Evolutionary conservation across 30 jellyfish, hydroid and myxozoan genomes (phyloP), one percentile per base, ranked within the genome.

Genomic region (Pelagia noctiluca): DNA sequence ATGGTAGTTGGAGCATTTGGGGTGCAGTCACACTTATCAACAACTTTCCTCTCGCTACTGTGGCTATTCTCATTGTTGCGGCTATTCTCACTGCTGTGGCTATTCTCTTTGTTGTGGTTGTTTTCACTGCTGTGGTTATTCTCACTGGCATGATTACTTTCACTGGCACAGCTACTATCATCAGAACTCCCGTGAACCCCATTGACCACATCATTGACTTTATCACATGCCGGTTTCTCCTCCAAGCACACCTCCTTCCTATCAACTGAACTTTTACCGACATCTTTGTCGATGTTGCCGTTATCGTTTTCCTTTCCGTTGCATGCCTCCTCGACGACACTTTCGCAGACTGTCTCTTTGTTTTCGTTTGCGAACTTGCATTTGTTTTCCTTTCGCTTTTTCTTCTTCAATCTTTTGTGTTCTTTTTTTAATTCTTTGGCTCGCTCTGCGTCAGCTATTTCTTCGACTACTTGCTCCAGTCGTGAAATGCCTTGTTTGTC

Each of bases 391-490:
- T 92, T 92, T 35, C 98, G 42, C 69, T 87, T 92, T 62, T 92
- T 92, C 91, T 82, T 92, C 49, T 92, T 92, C 91, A 92, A 50
- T 34, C 98, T 66, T 49, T 92, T 92, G 16, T 86, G 81, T 75
- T 92, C 98, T 24, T 82, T 81, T 47, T 88, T 85, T 75, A 87
- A 76, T 80, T 92, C 98, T 64, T 92, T 92, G 8, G 89, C 96
- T 79, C 96, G 60, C 37, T 92, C 98, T 13, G 98, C 98, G 52
- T 86, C 98, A 11, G 98, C 86, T n/a, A 92, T 86, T 86, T 92
- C 98, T 70, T 92, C 96, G 5, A 92, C 98, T 10, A 92, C 98
- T 50, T 87, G 96, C 70, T 92, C 98, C 3, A 92, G 79, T 33
- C 91, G 88, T 2, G 98, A 71, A 10, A 92, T 87, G 16, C 98